Percentiles rank a stretch among this genome's conserved stretches.
Conservation (phyloP, 2,888 invertebrate genomes). For the Eupithecia insigniata region DNA sequence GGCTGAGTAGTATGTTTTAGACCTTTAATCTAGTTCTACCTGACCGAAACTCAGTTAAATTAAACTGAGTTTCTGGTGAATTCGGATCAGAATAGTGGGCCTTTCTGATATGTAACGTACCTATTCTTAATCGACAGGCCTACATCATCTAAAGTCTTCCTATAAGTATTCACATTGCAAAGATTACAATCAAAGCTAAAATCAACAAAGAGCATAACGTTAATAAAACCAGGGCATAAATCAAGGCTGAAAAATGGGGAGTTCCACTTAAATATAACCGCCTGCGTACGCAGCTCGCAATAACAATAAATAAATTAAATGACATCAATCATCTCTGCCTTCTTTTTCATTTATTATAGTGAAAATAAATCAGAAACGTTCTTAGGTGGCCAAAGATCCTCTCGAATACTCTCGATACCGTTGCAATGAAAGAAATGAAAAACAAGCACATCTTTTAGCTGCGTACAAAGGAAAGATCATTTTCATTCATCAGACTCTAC, state of each 20-base stretch:
- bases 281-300: constrained; percentile 63
- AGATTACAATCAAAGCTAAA: neutral
- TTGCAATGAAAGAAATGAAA: neutral
- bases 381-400: neutral
- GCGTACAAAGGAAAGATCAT: too few relatives aligned
- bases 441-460: neutral
- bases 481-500: too few relatives aligned
- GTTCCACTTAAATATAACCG: constrained; percentile 64
- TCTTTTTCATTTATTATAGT: constrained; percentile 22
- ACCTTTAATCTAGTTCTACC: neutral
- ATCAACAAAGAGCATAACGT: constrained; percentile 51
- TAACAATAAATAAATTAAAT: constrained; percentile 61
- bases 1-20: neutral
- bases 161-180: neutral
- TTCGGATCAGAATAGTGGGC: neutral
- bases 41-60: neutral
- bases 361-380: neutral
- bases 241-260: constrained; percentile 74
- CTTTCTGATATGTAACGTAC: neutral
- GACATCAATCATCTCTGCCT: constrained; percentile 67
- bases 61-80: neutral
- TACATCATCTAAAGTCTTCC: neutral
- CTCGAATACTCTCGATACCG: neutral
- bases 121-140: neutral
- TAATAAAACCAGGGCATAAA: constrained; percentile 74